A percentile compares a stretch with the other conserved stretches of the same genome.
phyloP scores from a whole-genome alignment of 2,113 vertebrate genomes.

The Corydoras sp. region DNA sequence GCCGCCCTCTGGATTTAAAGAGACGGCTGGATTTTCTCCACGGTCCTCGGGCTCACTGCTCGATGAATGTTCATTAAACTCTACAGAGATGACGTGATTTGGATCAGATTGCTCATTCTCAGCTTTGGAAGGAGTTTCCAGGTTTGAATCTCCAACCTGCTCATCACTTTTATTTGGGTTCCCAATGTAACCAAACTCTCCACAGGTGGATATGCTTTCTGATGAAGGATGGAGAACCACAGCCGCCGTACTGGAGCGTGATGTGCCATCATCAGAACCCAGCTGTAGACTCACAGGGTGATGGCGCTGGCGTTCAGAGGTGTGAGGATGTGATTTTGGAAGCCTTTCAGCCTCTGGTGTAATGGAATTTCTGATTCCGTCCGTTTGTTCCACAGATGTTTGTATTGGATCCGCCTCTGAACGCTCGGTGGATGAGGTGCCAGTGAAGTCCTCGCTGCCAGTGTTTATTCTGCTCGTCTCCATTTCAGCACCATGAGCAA shows the following conservation, averaged over 20 bases:
- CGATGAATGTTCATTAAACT: neutral
- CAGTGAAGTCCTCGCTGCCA: neutral
- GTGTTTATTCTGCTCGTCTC: slow-evolving; percentile 2
- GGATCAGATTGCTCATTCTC: neutral
- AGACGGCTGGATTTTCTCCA: neutral
- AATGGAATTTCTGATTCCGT: neutral
- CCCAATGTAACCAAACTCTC: too few species aligned
- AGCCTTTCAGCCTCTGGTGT: too few species aligned
- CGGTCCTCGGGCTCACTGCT: neutral
- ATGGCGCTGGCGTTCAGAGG: too few species aligned
- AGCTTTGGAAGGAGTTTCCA: neutral
- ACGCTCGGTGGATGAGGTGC: slow-evolving; percentile 1
- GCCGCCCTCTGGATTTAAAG: slow-evolving; percentile 1
- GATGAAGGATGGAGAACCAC: too few species aligned
- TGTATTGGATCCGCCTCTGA: neutral
- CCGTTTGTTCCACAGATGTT: neutral
- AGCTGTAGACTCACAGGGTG: too few species aligned
- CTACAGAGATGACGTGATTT: too few species aligned
- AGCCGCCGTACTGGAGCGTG: too few species aligned
- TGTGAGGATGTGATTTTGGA: too few species aligned
- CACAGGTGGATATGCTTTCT: too few species aligned
- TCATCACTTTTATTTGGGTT: too few species aligned
- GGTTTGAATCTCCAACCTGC: too few species aligned
- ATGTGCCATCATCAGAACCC: too few species aligned
- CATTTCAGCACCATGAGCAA: neutral